Percentiles rank a stretch among this genome's conserved stretches.
These are phyloP conservation scores for Prunella strophiata DNA, from an alignment of 2,797 vertebrate genomes.

Conservation along the genomic window DNA sequence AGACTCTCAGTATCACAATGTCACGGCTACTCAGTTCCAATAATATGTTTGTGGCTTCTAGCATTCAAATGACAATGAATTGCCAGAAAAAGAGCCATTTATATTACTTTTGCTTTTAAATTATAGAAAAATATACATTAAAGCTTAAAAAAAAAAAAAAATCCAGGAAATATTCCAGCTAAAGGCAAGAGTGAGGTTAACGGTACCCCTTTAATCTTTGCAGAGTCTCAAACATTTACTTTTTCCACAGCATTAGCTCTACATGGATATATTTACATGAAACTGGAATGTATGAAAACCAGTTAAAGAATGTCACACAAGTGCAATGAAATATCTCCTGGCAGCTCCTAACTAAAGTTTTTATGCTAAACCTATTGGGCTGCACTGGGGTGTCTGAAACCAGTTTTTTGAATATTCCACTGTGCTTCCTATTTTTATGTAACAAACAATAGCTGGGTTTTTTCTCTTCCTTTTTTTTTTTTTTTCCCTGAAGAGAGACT, in stretches of 20 bases:
- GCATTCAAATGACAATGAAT: not conserved
- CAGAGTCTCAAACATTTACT: conserved; percentile 41
- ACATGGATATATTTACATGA: conserved; percentile 26
- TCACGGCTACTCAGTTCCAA: not conserved
- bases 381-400: not conserved
- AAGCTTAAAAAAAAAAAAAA: not conserved
- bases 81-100: conserved; percentile 1
- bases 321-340: conserved; percentile 19
- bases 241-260: not conserved
- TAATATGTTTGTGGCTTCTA: not conserved
- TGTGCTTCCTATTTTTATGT: conserved; percentile 18
- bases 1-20: conserved; percentile 9
- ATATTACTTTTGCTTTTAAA: conserved; percentile 39
- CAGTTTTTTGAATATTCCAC: not conserved
- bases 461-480: not conserved
- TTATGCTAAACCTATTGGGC: not conserved
- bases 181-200: conserved; percentile 50
- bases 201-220: conserved; percentile 43
- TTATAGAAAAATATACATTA: not conserved
- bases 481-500: not conserved
- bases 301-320: conserved; percentile 31
- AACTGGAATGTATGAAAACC: conserved; percentile 33
- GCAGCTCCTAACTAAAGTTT: not conserved
- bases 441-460: not conserved
- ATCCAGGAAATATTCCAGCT: conserved; percentile 30